These are phyloP conservation scores for Saccostrea glomerata DNA, from an alignment of 1,140 invertebrate genomes.

Conservation along the genomic window DNA sequence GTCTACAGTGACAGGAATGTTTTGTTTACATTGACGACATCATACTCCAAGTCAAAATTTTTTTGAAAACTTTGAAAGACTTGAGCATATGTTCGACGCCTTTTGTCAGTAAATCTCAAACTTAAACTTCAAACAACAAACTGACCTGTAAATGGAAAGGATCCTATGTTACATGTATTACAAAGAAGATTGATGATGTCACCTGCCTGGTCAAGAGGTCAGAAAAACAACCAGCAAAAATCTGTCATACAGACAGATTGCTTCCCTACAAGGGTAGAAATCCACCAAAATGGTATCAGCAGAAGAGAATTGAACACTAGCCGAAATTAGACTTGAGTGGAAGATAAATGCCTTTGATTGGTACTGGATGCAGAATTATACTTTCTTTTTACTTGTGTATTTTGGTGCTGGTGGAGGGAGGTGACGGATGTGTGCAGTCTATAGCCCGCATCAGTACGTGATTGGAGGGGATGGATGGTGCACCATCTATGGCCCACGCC, in stretches of 20 bases:
- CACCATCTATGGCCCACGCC: too few relatives aligned
- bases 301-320: too few relatives aligned
- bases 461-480: too few relatives aligned
- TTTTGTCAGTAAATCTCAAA: conserved; percentile 42
- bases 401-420: too few relatives aligned
- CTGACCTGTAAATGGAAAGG: conserved; percentile 42
- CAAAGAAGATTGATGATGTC: too few relatives aligned
- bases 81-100: conserved; percentile 40
- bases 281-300: conserved; percentile 7
- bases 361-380: neutral
- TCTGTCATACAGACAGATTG: conserved; percentile 47
- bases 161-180: conserved; percentile 52
- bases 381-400: neutral
- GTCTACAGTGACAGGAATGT: conserved; percentile 59
- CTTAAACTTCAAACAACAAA: conserved; percentile 51
- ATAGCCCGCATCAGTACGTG: too few relatives aligned
- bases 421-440: too few relatives aligned
- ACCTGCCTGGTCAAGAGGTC: too few relatives aligned
- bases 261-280: conserved; percentile 46
- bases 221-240: too few relatives aligned
- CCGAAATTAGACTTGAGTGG: too few relatives aligned
- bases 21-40: conserved; percentile 45
- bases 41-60: conserved; percentile 43
- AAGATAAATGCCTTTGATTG: too few relatives aligned
- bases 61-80: conserved; percentile 39